A percentile compares a stretch with the other conserved stretches of the same genome.
These are phyloP conservation scores for Drosophila funebris DNA, from an alignment of 1,140 invertebrate genomes.

Conservation along the genomic window DNA sequence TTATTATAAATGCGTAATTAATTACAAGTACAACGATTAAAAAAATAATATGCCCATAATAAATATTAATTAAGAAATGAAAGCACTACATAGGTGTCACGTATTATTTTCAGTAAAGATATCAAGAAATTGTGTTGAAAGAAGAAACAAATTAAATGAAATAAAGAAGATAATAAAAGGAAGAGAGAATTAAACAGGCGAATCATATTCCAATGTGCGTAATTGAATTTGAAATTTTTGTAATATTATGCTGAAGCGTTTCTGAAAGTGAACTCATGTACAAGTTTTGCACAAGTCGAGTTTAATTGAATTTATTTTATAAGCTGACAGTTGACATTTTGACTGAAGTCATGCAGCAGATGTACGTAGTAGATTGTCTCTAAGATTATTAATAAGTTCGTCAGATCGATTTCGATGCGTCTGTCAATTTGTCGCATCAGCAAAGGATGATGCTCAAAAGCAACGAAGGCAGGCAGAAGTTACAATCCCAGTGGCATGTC, in stretches of 20 bases:
- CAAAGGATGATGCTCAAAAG: conserved; percentile 27
- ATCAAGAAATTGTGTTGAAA: too few species aligned
- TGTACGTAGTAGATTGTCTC: conserved; percentile 9
- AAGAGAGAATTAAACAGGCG: too few species aligned
- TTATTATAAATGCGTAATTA: not conserved
- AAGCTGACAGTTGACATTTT: conserved; percentile 16
- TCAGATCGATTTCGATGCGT: conserved; percentile 32
- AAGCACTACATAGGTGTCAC: too few species aligned
- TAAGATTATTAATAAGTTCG: conserved; percentile 66
- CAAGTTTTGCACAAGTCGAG: not conserved
- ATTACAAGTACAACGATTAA: conserved; percentile 12
- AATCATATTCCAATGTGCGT: too few species aligned
- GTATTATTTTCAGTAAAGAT: too few species aligned
- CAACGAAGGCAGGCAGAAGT: conserved; percentile 4
- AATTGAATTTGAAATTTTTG: too few species aligned
- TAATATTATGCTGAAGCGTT: too few species aligned
- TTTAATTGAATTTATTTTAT: not conserved
- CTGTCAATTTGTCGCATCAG: conserved; percentile 71
- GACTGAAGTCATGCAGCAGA: conserved; percentile 1
- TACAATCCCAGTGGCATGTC: conserved; percentile 49
- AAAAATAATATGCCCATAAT: too few species aligned
- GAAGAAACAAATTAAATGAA: too few species aligned
- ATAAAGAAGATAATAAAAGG: too few species aligned
- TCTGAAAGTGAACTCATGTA: not conserved
- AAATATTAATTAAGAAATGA: too few species aligned